Evolutionary conservation across 2,888 invertebrate species (phyloP).

Genomic region (Amphiduros pacificus): DNA sequence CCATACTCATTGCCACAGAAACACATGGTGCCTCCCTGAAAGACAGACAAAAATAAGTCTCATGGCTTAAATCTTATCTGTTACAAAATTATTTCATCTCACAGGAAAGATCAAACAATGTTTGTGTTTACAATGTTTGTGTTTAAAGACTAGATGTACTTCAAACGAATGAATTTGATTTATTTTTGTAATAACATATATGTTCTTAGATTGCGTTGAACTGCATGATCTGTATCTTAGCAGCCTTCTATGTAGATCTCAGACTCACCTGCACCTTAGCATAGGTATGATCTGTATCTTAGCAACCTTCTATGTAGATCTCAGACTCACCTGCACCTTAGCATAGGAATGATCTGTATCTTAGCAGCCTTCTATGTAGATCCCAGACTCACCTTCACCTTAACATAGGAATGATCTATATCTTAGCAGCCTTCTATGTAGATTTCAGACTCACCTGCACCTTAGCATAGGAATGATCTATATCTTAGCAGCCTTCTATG

Average conservation of each 20-base stretch:
- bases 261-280: neutral
- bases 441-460: neutral
- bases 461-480: neutral
- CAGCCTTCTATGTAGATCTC: too few species aligned
- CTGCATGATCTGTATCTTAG: neutral
- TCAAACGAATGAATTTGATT: neutral
- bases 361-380: neutral
- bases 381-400: neutral
- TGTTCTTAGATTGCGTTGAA: neutral
- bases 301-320: neutral
- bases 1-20: neutral
- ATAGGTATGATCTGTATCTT: neutral
- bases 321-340: neutral
- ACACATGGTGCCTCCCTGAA: conserved; percentile 1
- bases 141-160: neutral
- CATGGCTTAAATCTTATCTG: too few species aligned
- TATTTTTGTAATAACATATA: neutral
- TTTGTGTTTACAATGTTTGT: too few species aligned
- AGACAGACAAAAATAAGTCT: too few species aligned
- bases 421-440: neutral
- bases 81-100: too few species aligned
- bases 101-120: too few species aligned
- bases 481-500: neutral
- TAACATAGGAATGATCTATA: neutral
- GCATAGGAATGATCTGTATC: neutral